Evolutionary conservation across 2,888 invertebrate genomes (phyloP).

Genomic region (Ormyrus rosae): DNA sequence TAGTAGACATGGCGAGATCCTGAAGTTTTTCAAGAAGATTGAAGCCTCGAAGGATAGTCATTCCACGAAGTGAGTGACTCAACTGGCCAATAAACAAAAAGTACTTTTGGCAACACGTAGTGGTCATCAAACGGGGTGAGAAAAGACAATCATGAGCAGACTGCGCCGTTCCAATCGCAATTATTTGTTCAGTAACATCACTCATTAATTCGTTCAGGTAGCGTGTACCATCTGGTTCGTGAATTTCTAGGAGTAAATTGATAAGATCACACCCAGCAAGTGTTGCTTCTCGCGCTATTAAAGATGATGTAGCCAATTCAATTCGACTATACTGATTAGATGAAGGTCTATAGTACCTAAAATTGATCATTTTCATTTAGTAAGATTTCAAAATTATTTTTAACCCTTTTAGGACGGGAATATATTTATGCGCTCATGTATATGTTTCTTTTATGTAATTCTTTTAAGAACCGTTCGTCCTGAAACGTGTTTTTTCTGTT

Average conservation of each 20-base stretch:
- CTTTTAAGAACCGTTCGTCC: too few species aligned
- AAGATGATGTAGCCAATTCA: conserved; percentile 80
- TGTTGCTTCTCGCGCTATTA: conserved; percentile 80
- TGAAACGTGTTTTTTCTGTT: background rate
- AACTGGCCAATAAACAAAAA: conserved; percentile 95
- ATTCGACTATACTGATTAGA: conserved; percentile 91
- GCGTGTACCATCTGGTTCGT: conserved; percentile 84
- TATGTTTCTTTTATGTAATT: too few species aligned
- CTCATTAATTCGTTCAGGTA: conserved; percentile 86
- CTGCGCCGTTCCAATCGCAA: conserved; percentile 83
- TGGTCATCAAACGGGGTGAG: conserved; percentile 91
- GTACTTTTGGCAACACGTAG: conserved; percentile 95
- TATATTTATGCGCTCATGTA: too few species aligned
- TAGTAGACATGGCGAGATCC: conserved; percentile 87
- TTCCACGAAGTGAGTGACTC: conserved; percentile 83
- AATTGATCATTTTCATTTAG: too few species aligned
- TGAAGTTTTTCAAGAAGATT: conserved; percentile 78
- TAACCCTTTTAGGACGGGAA: too few species aligned
- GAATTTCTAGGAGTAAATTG: conserved; percentile 83
- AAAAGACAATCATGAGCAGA: conserved; percentile 92
- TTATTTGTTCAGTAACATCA: conserved; percentile 87
- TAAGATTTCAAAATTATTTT: too few species aligned
- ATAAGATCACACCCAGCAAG: conserved; percentile 85
- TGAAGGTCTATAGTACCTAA: conserved; percentile 90
- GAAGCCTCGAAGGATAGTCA: conserved; percentile 82